Percentiles rank a stretch among this genome's conserved stretches.
These are phyloP conservation scores for Piscicola geometra DNA, from an alignment of 2,888 invertebrate genomes.

Conservation along the genomic window DNA sequence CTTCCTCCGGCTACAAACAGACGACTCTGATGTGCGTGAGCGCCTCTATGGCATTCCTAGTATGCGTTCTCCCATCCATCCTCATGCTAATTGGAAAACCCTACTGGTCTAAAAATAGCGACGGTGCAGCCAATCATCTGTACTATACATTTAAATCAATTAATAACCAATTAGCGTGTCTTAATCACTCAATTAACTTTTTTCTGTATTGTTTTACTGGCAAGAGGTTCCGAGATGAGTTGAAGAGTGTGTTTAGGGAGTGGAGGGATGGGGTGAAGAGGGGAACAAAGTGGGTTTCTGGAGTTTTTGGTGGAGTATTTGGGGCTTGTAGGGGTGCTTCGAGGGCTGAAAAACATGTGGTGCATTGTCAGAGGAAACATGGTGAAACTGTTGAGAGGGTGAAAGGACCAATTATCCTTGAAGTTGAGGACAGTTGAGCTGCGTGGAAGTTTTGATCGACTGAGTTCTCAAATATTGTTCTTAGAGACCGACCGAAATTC, in stretches of 20 bases:
- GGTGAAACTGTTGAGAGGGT: too few species aligned
- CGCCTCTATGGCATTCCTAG: conserved; percentile 42
- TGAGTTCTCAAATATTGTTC: too few species aligned
- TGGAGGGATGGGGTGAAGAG: not conserved
- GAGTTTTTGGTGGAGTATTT: not conserved
- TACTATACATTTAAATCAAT: conserved; percentile 43
- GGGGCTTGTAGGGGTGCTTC: not conserved
- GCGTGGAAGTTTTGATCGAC: too few species aligned
- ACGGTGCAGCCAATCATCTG: conserved; percentile 33
- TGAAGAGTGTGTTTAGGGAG: conserved; percentile 34
- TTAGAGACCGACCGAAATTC: too few species aligned
- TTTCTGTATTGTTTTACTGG: conserved; percentile 44
- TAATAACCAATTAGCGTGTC: conserved; percentile 42
- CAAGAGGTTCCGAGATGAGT: conserved; percentile 39
- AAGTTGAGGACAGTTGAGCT: too few species aligned
- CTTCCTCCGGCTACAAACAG: conserved; percentile 37
- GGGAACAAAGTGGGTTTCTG: not conserved
- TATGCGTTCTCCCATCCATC: conserved; percentile 43
- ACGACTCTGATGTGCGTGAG: conserved; percentile 44
- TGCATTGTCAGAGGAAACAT: too few species aligned
- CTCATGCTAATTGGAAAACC: conserved; percentile 43
- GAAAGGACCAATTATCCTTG: too few species aligned
- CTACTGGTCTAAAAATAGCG: conserved; percentile 40
- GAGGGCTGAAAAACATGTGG: too few species aligned
- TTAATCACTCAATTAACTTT: conserved; percentile 44